Evolutionary conservation across 2,113 vertebrate genomes (phyloP).

Genomic region (Pluvianellus socialis): DNA sequence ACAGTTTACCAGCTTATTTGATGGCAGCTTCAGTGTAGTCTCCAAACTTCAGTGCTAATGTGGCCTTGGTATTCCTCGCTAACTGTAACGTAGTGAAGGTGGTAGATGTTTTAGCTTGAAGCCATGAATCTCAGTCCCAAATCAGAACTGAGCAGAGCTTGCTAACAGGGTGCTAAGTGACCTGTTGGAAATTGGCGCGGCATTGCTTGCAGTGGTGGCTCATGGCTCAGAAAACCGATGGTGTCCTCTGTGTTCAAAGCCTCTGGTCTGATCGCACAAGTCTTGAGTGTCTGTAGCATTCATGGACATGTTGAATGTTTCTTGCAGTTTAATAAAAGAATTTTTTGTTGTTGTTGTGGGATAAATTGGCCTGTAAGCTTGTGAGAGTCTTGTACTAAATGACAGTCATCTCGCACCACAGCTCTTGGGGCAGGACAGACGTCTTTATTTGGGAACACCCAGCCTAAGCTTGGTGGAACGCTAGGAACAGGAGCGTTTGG

Average conservation of each 20-base stretch:
- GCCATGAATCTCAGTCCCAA: neutral
- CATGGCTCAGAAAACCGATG: neutral
- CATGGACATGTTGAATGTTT: accelerated
- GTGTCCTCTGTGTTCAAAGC: neutral
- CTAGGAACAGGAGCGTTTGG: constrained; percentile 89
- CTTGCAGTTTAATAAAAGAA: neutral
- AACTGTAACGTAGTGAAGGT: neutral
- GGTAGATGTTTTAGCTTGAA: neutral
- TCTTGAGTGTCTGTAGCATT: neutral
- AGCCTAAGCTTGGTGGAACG: constrained; percentile 85
- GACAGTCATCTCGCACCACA: constrained; percentile 28
- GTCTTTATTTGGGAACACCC: constrained; percentile 89
- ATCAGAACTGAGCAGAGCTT: neutral
- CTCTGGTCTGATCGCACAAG: neutral
- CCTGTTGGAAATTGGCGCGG: neutral
- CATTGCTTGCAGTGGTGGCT: neutral
- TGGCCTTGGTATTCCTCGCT: neutral
- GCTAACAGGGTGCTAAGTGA: too few relatives aligned
- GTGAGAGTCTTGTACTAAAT: neutral
- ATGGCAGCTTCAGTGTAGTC: neutral
- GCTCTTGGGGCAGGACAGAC: constrained; percentile 86
- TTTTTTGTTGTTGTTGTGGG: neutral
- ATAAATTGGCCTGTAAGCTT: neutral
- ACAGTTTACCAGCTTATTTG: neutral
- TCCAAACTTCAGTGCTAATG: neutral